A percentile compares a stretch with the other conserved stretches of the same genome.
These are phyloP conservation scores for Salmo trutta DNA, from an alignment of 2,797 vertebrate species.

Conservation along the genomic window DNA sequence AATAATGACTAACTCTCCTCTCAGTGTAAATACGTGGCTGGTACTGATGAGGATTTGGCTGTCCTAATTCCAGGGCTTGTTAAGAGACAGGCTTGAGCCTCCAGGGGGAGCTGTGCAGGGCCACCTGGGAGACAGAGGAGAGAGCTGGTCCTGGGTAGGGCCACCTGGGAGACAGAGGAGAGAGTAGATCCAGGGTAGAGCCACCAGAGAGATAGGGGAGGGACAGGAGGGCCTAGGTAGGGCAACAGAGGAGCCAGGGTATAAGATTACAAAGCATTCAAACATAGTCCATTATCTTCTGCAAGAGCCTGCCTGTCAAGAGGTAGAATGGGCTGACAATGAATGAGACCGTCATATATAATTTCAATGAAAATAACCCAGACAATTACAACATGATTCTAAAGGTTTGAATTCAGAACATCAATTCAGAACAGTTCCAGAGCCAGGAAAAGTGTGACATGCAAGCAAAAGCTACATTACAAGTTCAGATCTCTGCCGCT, in stretches of 20 bases:
- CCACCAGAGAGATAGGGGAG: conserved; percentile 24
- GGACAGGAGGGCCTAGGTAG: conserved; percentile 6
- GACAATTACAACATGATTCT: background rate
- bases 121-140: conserved; percentile 21
- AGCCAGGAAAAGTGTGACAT: too few relatives aligned
- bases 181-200: conserved; percentile 1
- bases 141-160: conserved; percentile 4
- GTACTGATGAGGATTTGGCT: conserved; percentile 45
- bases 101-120: conserved; percentile 37
- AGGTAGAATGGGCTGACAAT: background rate
- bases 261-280: conserved; percentile 42
- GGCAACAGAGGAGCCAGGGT: conserved; percentile 25
- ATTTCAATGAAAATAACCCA: background rate
- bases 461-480: too few relatives aligned
- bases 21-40: conserved; percentile 68
- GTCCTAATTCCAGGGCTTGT: conserved; percentile 69
- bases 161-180: conserved; percentile 23
- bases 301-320: conserved; percentile 1
- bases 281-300: conserved; percentile 32
- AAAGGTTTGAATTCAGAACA: too few relatives aligned
- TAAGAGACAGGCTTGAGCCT: conserved; percentile 56
- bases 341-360: background rate
- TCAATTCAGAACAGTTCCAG: too few relatives aligned
- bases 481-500: too few relatives aligned
- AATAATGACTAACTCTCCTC: conserved; percentile 70